Conservation (phyloP, 2,113 vertebrate genomes). For the Sebastes schlegelii region DNA sequence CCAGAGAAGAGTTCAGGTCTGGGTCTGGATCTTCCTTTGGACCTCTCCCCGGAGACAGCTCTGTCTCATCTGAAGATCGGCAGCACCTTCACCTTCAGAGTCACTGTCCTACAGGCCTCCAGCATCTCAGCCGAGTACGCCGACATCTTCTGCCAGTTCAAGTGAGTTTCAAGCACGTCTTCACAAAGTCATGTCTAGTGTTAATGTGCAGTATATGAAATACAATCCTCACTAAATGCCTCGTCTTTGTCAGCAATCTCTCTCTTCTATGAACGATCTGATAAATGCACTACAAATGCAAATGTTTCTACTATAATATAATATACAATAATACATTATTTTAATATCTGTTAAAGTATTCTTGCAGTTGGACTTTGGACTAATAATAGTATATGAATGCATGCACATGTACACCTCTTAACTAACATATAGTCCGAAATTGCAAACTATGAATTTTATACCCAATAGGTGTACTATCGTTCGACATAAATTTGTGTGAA, state of each 20-base stretch:
- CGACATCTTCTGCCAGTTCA: conserved; percentile 99
- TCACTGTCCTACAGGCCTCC: conserved; percentile 97
- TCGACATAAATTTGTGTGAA: no score
- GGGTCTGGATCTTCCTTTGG: conserved; percentile 83
- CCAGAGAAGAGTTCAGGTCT: conserved; percentile 72
- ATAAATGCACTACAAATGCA: neutral
- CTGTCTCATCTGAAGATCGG: conserved; percentile 92
- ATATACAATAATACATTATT: neutral
- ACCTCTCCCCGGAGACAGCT: conserved; percentile 83
- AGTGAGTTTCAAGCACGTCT: conserved; percentile 83
- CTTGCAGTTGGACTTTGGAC: neutral
- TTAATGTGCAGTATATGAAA: neutral
- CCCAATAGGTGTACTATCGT: no score
- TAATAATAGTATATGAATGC: neutral
- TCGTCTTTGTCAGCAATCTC: neutral
- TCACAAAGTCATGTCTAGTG: neutral
- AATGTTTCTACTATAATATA: neutral
- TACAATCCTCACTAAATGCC: neutral
- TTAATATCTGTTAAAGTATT: neutral
- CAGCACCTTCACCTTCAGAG: conserved; percentile 96
- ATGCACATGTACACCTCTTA: neutral
- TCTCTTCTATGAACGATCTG: neutral
- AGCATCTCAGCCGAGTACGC: conserved; percentile 98
- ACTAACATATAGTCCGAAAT: neutral
- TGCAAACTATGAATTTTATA: no score